Conservation (phyloP, 1,140 invertebrate genomes). For the Tyrophagus putrescentiae region DNA sequence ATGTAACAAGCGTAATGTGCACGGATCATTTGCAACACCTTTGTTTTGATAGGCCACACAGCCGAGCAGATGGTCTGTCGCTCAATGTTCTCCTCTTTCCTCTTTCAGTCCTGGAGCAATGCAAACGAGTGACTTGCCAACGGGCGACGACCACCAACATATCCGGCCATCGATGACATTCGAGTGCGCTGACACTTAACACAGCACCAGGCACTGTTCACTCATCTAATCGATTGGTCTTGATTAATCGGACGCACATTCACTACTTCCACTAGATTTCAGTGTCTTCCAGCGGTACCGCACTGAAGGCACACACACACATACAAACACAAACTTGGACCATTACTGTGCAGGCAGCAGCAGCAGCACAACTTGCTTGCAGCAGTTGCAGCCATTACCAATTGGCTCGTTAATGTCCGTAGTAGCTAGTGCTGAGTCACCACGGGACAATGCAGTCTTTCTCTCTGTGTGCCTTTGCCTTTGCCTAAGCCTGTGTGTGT, state of each 20-base stretch:
- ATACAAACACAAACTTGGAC: too few relatives aligned
- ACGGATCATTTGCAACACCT: constrained; percentile 15
- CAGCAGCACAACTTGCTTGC: too few relatives aligned
- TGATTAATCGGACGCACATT: constrained; percentile 1
- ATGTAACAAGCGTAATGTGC: constrained; percentile 8
- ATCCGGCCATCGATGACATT: constrained; percentile 12
- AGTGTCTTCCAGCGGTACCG: too few relatives aligned
- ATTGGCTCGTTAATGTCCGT: too few relatives aligned
- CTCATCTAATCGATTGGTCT: constrained; percentile 15
- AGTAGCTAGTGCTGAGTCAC: too few relatives aligned
- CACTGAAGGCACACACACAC: too few relatives aligned
- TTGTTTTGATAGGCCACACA: constrained; percentile 1
- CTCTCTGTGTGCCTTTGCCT: too few relatives aligned
- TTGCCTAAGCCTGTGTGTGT: too few relatives aligned
- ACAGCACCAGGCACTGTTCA: background rate
- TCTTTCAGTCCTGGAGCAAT: background rate
- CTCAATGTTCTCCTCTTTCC: background rate
- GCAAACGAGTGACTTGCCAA: background rate
- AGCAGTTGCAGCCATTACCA: too few relatives aligned
- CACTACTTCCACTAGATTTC: background rate
- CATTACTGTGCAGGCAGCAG: too few relatives aligned
- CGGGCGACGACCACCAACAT: constrained; percentile 6
- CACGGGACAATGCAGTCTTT: too few relatives aligned
- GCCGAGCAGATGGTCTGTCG: constrained; percentile 3
- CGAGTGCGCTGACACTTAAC: too few relatives aligned